These are phyloP conservation scores for Ophioninae sp. DNA, from an alignment of 2,888 invertebrate species.

Conservation along the genomic window DNA sequence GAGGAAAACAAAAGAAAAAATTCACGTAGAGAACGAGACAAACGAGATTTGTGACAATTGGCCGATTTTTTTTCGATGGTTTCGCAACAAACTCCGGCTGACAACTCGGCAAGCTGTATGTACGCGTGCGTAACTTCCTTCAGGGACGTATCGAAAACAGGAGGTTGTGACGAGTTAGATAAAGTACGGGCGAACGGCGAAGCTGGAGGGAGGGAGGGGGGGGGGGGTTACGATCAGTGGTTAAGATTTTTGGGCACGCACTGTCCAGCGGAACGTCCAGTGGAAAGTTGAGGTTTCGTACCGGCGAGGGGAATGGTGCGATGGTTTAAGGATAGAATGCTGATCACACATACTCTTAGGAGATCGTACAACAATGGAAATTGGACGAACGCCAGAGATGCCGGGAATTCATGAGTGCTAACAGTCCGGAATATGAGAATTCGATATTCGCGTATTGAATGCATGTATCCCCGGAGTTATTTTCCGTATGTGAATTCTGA, in stretches of 20 bases:
- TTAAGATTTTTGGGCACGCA: conserved; percentile 13
- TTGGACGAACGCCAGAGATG: background rate
- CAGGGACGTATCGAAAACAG: conserved; percentile 47
- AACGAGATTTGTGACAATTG: background rate
- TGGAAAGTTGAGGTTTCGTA: background rate
- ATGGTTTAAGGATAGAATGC: background rate
- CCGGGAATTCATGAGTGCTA: background rate
- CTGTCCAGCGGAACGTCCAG: background rate
- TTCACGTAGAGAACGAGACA: background rate
- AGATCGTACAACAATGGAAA: background rate
- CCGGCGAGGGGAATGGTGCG: background rate
- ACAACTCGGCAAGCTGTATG: conserved; percentile 21
- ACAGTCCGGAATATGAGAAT: background rate
- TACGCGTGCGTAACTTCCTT: conserved; percentile 57
- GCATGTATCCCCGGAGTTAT: background rate
- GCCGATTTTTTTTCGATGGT: background rate
- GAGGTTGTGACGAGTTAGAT: conserved; percentile 9
- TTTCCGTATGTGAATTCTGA: background rate
- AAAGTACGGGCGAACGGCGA: background rate
- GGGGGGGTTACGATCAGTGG: too few species aligned
- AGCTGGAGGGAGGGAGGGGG: too few species aligned
- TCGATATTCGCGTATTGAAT: background rate
- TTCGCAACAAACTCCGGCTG: background rate
- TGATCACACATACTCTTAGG: background rate
- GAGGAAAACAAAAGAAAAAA: background rate